Percentiles rank a stretch among this genome's conserved stretches.
These are phyloP conservation scores for Lithobius niger DNA, from an alignment of 1,140 invertebrate species.

Conservation along the genomic window DNA sequence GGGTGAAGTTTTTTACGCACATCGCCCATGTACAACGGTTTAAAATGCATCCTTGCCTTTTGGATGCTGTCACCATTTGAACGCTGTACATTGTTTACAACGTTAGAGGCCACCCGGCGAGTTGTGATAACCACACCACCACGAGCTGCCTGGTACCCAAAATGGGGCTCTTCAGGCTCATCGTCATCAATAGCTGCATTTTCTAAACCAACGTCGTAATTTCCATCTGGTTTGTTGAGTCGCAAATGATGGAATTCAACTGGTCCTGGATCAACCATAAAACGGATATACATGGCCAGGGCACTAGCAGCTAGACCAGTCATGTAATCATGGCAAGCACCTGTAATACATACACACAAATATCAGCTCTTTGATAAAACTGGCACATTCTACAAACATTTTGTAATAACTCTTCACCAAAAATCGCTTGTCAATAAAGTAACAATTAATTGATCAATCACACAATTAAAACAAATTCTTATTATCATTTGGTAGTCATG, in stretches of 20 bases:
- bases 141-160: neutral
- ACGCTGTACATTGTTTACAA: neutral
- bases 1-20: neutral
- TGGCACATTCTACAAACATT: no score
- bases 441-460: no score
- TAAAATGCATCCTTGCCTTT: neutral
- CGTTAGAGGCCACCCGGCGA: neutral
- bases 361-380: no score
- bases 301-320: slow-evolving; percentile 28
- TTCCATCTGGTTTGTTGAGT: slow-evolving; percentile 6
- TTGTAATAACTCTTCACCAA: no score
- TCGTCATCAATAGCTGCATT: neutral
- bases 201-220: neutral
- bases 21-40: neutral
- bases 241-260: slow-evolving; percentile 16
- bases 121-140: neutral
- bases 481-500: no score
- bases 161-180: neutral
- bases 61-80: neutral
- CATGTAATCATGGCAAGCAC: slow-evolving; percentile 27
- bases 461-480: no score
- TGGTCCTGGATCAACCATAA: slow-evolving; percentile 23
- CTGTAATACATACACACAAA: no score
- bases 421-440: no score
- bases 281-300: slow-evolving; percentile 26